Evolutionary conservation across 1,140 invertebrate genomes (phyloP).

Genomic region (Drosophila insularis): DNA sequence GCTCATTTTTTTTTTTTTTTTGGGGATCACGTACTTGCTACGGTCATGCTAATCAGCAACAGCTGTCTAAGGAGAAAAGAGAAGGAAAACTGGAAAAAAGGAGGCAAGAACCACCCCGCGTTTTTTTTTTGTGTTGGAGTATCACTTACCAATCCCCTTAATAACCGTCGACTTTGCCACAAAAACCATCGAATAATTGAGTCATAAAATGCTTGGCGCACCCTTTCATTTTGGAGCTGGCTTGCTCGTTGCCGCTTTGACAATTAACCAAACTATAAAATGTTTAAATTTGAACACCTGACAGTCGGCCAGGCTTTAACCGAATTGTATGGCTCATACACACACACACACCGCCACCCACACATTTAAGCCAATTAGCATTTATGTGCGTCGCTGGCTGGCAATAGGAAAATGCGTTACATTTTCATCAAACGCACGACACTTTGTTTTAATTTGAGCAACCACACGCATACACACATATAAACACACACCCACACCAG

Average conservation of each 20-base stretch:
- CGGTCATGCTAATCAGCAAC: constrained; percentile 56
- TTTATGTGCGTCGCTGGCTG: constrained; percentile 69
- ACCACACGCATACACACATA: constrained; percentile 66
- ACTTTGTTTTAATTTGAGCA: constrained; percentile 80
- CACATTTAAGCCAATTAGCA: constrained; percentile 80
- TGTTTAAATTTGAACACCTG: constrained; percentile 80
- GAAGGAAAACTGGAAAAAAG: too few relatives aligned
- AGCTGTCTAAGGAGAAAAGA: constrained; percentile 17
- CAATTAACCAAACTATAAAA: constrained; percentile 80
- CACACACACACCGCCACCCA: constrained; percentile 20
- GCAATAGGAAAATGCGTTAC: constrained; percentile 69
- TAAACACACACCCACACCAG: constrained; percentile 28
- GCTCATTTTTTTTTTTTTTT: too few relatives aligned
- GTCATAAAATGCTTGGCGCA: constrained; percentile 73
- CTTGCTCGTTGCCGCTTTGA: constrained; percentile 56
- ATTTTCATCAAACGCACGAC: constrained; percentile 81
- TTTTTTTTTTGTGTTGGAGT: not conserved
- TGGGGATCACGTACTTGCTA: constrained; percentile 38
- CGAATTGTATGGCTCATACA: constrained; percentile 7
- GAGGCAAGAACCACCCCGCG: not conserved
- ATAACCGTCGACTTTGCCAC: constrained; percentile 47
- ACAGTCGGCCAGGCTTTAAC: not conserved
- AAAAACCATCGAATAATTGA: constrained; percentile 77
- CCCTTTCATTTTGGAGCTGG: constrained; percentile 16
- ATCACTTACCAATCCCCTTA: not conserved